Evolutionary conservation across 2,888 invertebrate species (phyloP), one percentile per base, ranked within the genome.

Genomic region (Euzophera pinguis): DNA sequence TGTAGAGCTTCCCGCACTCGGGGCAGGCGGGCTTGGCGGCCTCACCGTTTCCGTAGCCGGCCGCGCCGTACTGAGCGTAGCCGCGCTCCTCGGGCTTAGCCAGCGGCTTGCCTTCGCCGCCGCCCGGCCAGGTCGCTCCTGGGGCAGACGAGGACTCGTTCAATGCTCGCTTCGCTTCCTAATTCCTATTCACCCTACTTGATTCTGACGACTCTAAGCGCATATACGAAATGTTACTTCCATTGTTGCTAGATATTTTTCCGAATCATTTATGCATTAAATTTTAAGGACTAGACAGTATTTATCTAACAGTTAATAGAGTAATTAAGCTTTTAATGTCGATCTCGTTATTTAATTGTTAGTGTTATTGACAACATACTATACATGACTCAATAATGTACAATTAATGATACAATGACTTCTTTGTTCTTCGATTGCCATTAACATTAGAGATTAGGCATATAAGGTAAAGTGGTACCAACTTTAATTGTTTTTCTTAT

Each of bases 1-100:
- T 92, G 86, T 93, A 93, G 64, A 90, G 92, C 83, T 93, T 93
- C 72, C 93, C 93, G 86, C 93, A 93, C 80, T 91, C 92, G 65
- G 93, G 93, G 77, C 93, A 93, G 78, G 92, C 92, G 68, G 93
- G 93, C 82, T 91, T 92, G 75, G 71, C 69, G 65, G 68, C 64
- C 77, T 87, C 87, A 75, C 81, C 82, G 79, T 75, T 73, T 64
- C 71, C 71, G 77, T 63, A 69, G 70, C 57, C 56, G 61, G 58
- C 58, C 59, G 59, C 67, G 63, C 66, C 63, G 72, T 61, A 62
- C 60, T 68, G 64, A 71, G 47, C 54, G 61, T 64, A 67, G 65
- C 67, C 45, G 45, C 29, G 64, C 63, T 65, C 73, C 62, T 69
- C 71, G 56, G 58, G 59, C 77, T 57, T 67, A 57, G 57, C 56